Evolutionary conservation across 2,113 vertebrate genomes (phyloP).

Genomic region (Clarias gariepinus): DNA sequence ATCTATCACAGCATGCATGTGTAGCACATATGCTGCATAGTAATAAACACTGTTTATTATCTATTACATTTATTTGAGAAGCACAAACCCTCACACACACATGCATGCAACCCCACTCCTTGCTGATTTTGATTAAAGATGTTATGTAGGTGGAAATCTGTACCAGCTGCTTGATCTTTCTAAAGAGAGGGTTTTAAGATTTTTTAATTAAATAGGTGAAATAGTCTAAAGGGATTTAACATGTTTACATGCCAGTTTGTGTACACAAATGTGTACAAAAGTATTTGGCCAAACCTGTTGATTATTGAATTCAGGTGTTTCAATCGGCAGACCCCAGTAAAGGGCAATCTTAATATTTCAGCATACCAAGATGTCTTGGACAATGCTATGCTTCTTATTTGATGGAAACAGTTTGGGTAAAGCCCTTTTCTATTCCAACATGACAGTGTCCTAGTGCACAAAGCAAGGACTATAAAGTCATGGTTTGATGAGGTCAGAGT

Average conservation of each 20-base stretch:
- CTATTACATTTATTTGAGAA: slow-evolving; percentile 6
- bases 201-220: neutral
- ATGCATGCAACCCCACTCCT: neutral
- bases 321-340: too few species aligned
- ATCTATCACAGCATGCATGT: neutral
- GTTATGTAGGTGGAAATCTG: neutral
- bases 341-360: too few species aligned
- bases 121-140: neutral
- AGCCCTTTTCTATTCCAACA: too few species aligned
- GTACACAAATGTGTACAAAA: neutral
- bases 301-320: too few species aligned
- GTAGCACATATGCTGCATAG: neutral
- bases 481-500: too few species aligned
- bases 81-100: neutral
- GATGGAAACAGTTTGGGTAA: too few species aligned
- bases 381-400: too few species aligned
- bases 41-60: neutral
- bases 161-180: neutral
- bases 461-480: too few species aligned
- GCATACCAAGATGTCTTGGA: too few species aligned
- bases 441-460: too few species aligned
- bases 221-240: neutral
- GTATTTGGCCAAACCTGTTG: too few species aligned
- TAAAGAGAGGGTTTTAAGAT: neutral
- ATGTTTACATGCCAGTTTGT: neutral